phyloP scores from a whole-genome alignment of 2,797 vertebrate species.

The Zalophus californianus region DNA sequence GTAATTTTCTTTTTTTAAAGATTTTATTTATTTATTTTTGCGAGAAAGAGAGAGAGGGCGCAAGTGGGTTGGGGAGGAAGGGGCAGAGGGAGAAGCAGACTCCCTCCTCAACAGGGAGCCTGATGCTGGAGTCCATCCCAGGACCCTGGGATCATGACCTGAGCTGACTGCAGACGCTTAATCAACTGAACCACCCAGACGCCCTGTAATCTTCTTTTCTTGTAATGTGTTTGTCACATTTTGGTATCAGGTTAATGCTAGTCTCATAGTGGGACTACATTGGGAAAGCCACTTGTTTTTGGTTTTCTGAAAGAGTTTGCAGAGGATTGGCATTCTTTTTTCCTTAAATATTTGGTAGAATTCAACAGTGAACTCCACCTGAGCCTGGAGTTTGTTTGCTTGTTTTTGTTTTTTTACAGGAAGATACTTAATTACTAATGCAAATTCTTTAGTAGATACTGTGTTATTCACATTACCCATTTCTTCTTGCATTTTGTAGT shows the following conservation, averaged over 20 bases:
- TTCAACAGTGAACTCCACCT: background rate
- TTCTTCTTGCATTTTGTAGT: constrained; percentile 13
- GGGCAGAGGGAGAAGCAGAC: background rate
- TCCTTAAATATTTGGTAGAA: background rate
- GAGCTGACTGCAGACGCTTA: background rate
- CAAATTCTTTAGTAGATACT: background rate
- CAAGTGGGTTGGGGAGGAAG: too few relatives aligned
- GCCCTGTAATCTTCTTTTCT: background rate
- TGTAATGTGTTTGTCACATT: background rate
- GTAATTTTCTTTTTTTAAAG: background rate
- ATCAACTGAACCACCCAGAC: background rate
- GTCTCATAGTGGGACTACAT: background rate
- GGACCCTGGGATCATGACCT: background rate
- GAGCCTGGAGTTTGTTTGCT: background rate
- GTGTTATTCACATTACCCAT: background rate
- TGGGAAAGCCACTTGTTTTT: background rate
- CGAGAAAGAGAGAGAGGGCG: too few relatives aligned
- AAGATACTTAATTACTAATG: constrained; percentile 29
- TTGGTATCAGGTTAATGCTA: background rate
- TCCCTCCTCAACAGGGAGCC: background rate
- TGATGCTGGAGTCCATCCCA: background rate
- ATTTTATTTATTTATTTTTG: background rate
- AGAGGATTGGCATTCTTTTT: background rate
- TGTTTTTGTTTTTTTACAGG: background rate
- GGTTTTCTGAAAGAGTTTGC: background rate